A percentile compares a stretch with the other conserved stretches of the same genome.
Evolutionary conservation across 2,113 vertebrate species (phyloP).

Genomic region (Orthochromis indermauri): DNA sequence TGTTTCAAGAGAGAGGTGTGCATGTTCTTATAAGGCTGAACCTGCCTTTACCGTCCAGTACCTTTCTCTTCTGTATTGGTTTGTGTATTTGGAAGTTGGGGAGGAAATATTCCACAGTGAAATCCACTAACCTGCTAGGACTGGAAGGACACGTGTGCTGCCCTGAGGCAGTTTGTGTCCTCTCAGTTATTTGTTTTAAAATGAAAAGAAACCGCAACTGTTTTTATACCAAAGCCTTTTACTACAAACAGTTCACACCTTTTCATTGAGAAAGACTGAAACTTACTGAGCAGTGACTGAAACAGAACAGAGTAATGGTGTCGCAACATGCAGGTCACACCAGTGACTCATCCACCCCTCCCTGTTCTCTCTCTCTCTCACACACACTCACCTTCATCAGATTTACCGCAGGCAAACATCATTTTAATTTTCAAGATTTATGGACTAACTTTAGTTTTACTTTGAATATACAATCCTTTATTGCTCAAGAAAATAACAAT

Average conservation of each 20-base stretch:
- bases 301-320: neutral
- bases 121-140: conserved; percentile 64
- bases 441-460: neutral
- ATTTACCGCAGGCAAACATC: neutral
- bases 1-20: neutral
- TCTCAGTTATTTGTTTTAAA: neutral
- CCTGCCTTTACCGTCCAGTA: neutral
- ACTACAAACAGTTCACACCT: neutral
- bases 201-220: neutral
- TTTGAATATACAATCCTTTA: neutral
- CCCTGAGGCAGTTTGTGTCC: conserved; percentile 19
- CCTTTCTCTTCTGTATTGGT: conserved; percentile 26
- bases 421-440: neutral
- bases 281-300: neutral
- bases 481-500: neutral
- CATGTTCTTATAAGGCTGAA: neutral
- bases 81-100: conserved; percentile 61
- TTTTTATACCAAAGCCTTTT: neutral
- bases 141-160: conserved; percentile 61
- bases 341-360: conserved; percentile 52
- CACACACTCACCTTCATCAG: conserved; percentile 2
- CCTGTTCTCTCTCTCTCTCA: neutral
- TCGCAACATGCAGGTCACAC: conserved; percentile 14
- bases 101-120: conserved; percentile 70
- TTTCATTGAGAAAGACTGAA: neutral